Base-by-base conservation (phyloP, 2,797 vertebrate genomes). In the Parauchenoglanis punctatus region DNA sequence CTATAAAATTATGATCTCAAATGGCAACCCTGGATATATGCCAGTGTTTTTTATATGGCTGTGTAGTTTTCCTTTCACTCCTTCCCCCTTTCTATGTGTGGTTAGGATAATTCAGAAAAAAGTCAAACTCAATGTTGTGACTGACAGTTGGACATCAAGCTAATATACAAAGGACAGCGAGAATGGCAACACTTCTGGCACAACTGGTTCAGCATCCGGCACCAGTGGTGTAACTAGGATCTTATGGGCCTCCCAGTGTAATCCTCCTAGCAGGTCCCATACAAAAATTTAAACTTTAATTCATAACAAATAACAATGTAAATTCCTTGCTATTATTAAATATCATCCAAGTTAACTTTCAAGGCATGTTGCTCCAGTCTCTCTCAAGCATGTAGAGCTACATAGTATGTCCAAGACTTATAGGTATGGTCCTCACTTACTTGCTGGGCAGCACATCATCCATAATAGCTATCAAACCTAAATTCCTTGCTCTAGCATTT, bases 81-180 rank as follows among this genome's bases (percentile, higher is more conserved):
- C 20, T 35, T 80, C 1, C 28, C 7, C 0, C 17, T 80, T 4
- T 23, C 18, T 80, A 59, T 58, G 40, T 49, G 44, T 65, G 44
- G 40, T 65, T 49, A 82, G 25, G 25, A 49, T 65, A 49, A 82
- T 65, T 82, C 35, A 82, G 59, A 65, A 81, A 61, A 63, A 4
- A 81, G 20, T 63, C 35, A 61, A 2, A 81, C 35, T 63, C 23
- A 63, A n/a, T 81, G 78, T 81, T 44, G 12, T 82, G 80, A 49
- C 80, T 82, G 80, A 65, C 80, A 82, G 80, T 61, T 81, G 12
- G 56, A 61, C 78, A 44, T 81, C 59, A 82, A 82, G 59, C 65
- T 59, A 82, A 49, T 65, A 65, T 46, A 63, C 40, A 82, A 82
- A 65, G 1, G 25, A 58, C 35, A 65, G 63, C 7, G 63, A 81